A percentile compares a stretch with the other conserved stretches of the same genome.
Evolutionary conservation across 1,140 invertebrate genomes (phyloP).

Genomic region (Bombus turneri): DNA sequence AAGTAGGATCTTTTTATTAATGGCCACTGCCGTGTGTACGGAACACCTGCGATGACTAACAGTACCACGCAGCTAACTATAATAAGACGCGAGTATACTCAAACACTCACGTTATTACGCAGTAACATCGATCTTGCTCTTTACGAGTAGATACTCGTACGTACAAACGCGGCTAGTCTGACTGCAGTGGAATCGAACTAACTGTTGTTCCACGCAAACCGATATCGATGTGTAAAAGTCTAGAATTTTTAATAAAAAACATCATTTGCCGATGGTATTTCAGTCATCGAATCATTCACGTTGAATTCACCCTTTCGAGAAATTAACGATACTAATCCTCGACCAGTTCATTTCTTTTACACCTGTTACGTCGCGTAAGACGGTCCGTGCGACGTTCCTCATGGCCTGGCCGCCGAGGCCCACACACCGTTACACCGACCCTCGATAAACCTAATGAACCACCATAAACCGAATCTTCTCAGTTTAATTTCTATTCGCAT

Average conservation of each 20-base stretch:
- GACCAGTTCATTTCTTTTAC: neutral
- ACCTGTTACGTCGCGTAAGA: no score
- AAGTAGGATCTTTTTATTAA: constrained; percentile 58
- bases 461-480: no score
- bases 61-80: constrained; percentile 43
- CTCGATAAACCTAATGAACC: no score
- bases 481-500: no score
- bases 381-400: no score
- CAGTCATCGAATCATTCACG: neutral
- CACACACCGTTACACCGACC: no score
- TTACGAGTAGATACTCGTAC: neutral
- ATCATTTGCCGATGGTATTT: neutral
- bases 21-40: constrained; percentile 53
- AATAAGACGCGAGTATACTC: constrained; percentile 23
- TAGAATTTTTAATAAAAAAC: neutral
- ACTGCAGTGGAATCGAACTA: neutral
- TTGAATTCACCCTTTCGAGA: neutral
- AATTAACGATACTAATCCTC: neutral
- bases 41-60: constrained; percentile 65
- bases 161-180: neutral
- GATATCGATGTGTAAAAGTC: neutral
- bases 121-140: neutral
- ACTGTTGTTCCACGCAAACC: neutral
- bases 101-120: neutral
- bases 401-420: no score